phyloP scores from a whole-genome alignment of 2,797 vertebrate species.

The Tragelaphus eurycerus region DNA sequence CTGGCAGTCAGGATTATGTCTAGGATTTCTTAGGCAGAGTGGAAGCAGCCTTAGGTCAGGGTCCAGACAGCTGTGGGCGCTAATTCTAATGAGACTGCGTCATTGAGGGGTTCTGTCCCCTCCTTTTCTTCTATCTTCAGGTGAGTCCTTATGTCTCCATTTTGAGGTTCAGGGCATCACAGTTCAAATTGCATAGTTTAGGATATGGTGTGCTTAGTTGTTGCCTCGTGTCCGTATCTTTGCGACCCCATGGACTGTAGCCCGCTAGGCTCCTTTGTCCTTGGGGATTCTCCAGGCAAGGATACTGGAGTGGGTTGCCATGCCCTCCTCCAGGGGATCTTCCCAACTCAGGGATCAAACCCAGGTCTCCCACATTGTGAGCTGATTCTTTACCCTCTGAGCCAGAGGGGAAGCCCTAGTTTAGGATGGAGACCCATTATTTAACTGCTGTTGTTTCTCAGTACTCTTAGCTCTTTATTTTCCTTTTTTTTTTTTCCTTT shows the following conservation, averaged over 20 bases:
- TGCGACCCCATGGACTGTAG: not conserved
- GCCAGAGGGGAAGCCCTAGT: not conserved
- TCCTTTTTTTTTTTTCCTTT: not conserved
- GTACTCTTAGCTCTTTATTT: not conserved
- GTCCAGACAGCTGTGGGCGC: rapidly evolving
- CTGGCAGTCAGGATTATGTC: not conserved
- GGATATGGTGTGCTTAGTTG: not conserved
- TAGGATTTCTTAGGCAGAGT: not conserved
- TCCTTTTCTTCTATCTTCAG: not conserved
- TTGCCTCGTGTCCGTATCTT: not conserved
- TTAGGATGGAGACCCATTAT: not conserved
- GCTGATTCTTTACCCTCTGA: not conserved
- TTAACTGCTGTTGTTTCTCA: not conserved
- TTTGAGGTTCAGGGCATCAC: not conserved
- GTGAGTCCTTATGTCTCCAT: not conserved
- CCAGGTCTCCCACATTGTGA: not conserved
- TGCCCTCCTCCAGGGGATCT: not conserved
- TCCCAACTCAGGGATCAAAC: not conserved
- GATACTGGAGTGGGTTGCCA: not conserved
- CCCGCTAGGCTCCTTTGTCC: not conserved
- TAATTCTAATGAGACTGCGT: not conserved
- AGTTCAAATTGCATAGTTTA: not conserved
- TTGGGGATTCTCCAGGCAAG: not conserved
- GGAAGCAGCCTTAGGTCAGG: not conserved
- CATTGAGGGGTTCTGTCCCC: not conserved